Base-by-base conservation (phyloP, 2,113 vertebrate species). In the Scortum barcoo region DNA sequence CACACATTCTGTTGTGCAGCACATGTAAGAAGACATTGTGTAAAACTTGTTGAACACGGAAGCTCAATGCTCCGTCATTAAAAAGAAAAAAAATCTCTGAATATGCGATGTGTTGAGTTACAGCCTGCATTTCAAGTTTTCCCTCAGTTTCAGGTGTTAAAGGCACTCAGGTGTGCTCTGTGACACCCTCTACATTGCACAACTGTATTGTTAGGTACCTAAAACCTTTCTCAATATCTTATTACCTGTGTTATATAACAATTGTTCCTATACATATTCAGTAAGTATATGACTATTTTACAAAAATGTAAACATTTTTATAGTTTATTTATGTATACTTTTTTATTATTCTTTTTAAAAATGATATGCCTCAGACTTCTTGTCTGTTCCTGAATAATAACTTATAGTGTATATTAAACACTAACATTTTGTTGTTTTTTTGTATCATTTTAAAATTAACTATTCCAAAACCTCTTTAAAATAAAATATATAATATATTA, bases 51-150 rank as follows among this genome's bases (percentile, higher is more conserved):
- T 42, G 11, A 58, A 50, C 53, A 56, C 1, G 14, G 54, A 48
- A 0, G 48, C 46, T 36, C 80, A 19, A 67, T 19, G 63, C 85
- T 10, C 67, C 62, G n/a, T 75, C 70, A 86, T 85, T 53, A 67
- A 28, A 66, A 51, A 24, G 69, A 71, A 26, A 36, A 48, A 36
- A 57, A 66, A 77, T 38, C 71, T 46, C 33, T 42, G 20, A 50
- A n/a, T 28, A 54, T 9, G 5, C 28, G 75, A 6, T 44, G 3
- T 66, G 44, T 66, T 44, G 17, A 10, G 65, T 74, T 62, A 50
- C 61, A 72, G n/a, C 28, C 48, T 26, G 48, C 5, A 63, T n/a
- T 54, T 14, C 63, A 44, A 67, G 58, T 76, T 84, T 81, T 56
- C 22, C 33, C 30, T 51, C 61, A n/a, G 6, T 78, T 74, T 78